Percentiles rank a stretch among this genome's conserved stretches.
phyloP scores from a whole-genome alignment of 2,797 vertebrate species.

The Pseudochirops cupreus region DNA sequence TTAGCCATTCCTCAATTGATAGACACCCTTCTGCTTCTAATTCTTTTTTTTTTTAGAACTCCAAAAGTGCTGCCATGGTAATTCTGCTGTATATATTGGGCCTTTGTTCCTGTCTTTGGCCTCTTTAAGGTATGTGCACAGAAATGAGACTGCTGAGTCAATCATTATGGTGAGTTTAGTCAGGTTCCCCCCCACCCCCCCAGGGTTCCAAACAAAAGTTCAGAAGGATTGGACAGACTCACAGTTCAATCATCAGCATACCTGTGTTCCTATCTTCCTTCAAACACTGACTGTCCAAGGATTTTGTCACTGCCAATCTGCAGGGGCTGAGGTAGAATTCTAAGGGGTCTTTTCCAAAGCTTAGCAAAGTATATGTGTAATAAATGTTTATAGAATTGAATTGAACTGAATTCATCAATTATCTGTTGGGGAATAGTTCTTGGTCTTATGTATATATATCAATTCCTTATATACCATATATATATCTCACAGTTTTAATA shows the following conservation, averaged over 20 bases:
- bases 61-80: neutral
- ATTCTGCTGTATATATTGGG: neutral
- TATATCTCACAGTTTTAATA: neutral
- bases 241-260: neutral
- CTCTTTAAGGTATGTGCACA: neutral
- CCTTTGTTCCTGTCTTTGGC: neutral
- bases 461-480: neutral
- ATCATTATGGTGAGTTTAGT: neutral
- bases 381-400: neutral
- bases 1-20: neutral
- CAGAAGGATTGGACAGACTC: neutral
- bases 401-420: neutral
- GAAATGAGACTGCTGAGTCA: neutral
- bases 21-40: neutral
- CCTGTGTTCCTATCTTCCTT: neutral
- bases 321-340: neutral
- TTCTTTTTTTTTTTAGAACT: neutral
- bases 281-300: neutral
- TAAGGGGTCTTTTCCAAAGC: neutral
- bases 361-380: neutral
- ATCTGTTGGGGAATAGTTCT: neutral
- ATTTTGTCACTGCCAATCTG: neutral
- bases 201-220: neutral
- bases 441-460: neutral
- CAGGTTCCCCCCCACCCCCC: neutral